These are phyloP conservation scores for Crotalus adamanteus DNA, from an alignment of 2,797 vertebrate species.

Conservation along the genomic window DNA sequence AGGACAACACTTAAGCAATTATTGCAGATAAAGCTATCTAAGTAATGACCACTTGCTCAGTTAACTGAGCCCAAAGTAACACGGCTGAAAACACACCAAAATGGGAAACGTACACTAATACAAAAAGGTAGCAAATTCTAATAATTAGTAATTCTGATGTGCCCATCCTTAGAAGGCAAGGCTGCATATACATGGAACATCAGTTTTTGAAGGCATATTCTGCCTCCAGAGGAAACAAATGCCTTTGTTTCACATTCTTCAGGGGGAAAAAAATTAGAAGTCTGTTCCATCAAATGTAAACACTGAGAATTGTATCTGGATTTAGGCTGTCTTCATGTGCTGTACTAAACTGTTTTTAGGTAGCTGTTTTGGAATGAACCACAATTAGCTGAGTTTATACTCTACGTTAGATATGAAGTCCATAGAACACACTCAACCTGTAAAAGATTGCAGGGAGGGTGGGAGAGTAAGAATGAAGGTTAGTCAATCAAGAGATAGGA, in stretches of 20 bases:
- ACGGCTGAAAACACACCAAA: slow-evolving; percentile 44
- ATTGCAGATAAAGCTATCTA: slow-evolving; percentile 48
- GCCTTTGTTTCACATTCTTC: background rate
- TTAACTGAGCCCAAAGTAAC: slow-evolving; percentile 57
- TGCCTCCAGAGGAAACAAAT: background rate
- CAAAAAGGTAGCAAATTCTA: background rate
- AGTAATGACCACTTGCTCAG: slow-evolving; percentile 34
- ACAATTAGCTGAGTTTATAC: background rate
- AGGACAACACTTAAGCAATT: slow-evolving; percentile 60
- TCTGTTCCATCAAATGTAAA: background rate
- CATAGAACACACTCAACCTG: background rate
- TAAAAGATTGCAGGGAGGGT: background rate
- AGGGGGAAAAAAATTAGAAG: background rate
- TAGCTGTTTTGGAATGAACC: background rate
- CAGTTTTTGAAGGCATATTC: background rate
- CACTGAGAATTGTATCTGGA: background rate
- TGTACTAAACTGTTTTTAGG: background rate
- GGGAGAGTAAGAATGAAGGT: background rate
- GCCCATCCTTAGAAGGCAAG: slow-evolving; percentile 1
- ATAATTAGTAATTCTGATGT: slow-evolving; percentile 21
- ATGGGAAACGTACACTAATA: slow-evolving; percentile 28
- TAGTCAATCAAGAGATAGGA: background rate
- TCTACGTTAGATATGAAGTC: background rate
- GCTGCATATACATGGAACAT: background rate
- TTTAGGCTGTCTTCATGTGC: background rate